Base-by-base conservation (phyloP, 2,797 vertebrate species). In the Sebastolobus altivelis region DNA sequence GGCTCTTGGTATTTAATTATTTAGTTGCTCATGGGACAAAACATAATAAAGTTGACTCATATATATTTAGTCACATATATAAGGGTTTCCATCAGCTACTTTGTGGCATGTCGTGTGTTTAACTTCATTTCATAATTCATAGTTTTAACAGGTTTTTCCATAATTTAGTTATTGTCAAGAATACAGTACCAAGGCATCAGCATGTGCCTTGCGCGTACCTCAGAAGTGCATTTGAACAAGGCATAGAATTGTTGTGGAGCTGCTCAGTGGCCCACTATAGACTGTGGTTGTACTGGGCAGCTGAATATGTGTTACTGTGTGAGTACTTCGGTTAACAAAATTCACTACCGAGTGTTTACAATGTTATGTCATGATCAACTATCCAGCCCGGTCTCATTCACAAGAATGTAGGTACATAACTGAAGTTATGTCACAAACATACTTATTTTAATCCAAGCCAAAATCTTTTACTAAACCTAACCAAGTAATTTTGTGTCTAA, bases 1-100 rank as follows among this genome's bases (percentile, higher is more conserved):
- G 65, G 35, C 61, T 81, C 65, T 20, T 43, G 29, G 38, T 78
- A n/a, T 90, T 85, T 55, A 92, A 92, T 92, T 65, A 92, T 91
- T 91, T 20, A 91, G 31, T 62, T 65, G 14, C 71, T 75, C 80
- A 31, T 49, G 62, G 69, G 69, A 84, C 66, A 84, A 79, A 84
- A 87, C 81, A 87, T 84, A 84, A 72, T 80, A 77, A 81, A 79
- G 82, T 81, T 81, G 72, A 77, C 78, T 85, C 56, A 70, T 76
- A 49, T 46, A 43, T 65, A 43, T 65, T 76, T 43, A 79, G 37
- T 79, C 22, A 58, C 40, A 67, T 52, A 68, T 80, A 38, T 67
- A 62, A 46, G 54, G 81, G 40, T 16, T 75, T 80, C 65, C 72
- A 25, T 62, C 20, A 58, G 76, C 38, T 52, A 71, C 74, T 54